A percentile compares a stretch with the other conserved stretches of the same genome.
These are phyloP conservation scores for Diachasma alloeum DNA, from an alignment of 1,140 invertebrate genomes.

Conservation along the genomic window DNA sequence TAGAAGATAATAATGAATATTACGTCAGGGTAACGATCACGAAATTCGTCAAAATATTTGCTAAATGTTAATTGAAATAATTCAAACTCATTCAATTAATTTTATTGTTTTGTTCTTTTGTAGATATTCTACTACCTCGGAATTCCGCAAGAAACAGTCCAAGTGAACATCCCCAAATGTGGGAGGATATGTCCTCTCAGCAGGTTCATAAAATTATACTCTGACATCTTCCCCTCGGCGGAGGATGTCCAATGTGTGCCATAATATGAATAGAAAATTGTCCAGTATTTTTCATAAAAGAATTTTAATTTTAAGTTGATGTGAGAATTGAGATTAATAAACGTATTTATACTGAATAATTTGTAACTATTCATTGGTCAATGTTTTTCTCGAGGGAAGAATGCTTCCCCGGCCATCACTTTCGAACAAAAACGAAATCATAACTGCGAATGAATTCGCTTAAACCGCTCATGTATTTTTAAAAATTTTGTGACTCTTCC, in stretches of 20 bases:
- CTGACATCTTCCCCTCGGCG: constrained; percentile 38
- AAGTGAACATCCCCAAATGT: constrained; percentile 44
- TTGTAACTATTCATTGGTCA: no score
- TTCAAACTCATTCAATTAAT: not conserved
- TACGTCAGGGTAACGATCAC: constrained; percentile 39
- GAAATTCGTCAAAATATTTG: not conserved
- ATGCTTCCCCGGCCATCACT: no score
- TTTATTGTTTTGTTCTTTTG: not conserved
- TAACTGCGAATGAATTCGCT: no score
- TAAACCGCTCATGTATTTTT: no score
- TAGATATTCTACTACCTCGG: constrained; percentile 34
- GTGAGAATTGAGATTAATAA: not conserved
- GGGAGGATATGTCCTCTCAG: constrained; percentile 50
- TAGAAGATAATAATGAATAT: constrained; percentile 23
- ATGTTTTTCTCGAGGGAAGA: no score
- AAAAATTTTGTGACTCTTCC: no score
- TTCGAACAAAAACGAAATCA: no score
- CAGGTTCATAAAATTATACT: constrained; percentile 46
- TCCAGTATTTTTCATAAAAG: no score
- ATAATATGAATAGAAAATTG: not conserved
- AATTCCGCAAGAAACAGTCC: constrained; percentile 24
- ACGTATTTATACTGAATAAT: not conserved
- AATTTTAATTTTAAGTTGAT: not conserved
- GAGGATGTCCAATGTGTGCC: constrained; percentile 34
- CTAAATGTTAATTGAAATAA: not conserved